Evolutionary conservation across 2,113 vertebrate genomes (phyloP).

Genomic region (Vicugna pacos): DNA sequence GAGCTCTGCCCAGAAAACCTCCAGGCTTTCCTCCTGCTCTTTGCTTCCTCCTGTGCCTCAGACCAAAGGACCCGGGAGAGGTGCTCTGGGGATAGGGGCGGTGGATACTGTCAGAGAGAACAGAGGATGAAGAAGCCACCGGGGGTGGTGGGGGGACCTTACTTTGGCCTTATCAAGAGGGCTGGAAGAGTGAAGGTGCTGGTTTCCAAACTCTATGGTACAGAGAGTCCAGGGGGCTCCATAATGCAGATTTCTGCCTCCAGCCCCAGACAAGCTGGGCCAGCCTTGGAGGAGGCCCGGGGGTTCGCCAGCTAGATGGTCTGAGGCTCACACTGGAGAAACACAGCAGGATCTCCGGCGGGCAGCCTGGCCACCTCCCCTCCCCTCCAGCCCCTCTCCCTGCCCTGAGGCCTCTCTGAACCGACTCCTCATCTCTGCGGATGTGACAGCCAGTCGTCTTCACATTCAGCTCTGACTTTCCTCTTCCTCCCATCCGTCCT

Average conservation of each 20-base stretch:
- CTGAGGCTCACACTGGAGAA: background rate
- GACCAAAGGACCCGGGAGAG: background rate
- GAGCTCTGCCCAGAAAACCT: background rate
- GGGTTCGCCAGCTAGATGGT: background rate
- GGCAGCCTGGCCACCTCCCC: background rate
- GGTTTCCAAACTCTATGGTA: background rate
- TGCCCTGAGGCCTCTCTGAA: background rate
- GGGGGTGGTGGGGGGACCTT: background rate
- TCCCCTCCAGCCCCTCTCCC: background rate
- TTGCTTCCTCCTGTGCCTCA: background rate
- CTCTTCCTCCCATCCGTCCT: background rate
- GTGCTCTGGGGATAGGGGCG: background rate
- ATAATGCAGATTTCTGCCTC: background rate
- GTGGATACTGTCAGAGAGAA: background rate
- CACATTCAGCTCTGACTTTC: background rate
- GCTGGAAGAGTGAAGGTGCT: background rate
- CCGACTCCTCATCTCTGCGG: background rate
- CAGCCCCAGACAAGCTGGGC: background rate
- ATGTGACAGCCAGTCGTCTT: background rate
- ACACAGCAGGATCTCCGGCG: fast-evolving
- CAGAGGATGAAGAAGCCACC: background rate
- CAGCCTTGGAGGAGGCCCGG: background rate
- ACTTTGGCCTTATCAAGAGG: background rate
- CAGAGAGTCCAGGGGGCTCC: too few relatives aligned
- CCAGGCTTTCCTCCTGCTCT: background rate